Base-by-base conservation (phyloP, 2,888 invertebrate genomes). In the Heliconius charithonia region DNA sequence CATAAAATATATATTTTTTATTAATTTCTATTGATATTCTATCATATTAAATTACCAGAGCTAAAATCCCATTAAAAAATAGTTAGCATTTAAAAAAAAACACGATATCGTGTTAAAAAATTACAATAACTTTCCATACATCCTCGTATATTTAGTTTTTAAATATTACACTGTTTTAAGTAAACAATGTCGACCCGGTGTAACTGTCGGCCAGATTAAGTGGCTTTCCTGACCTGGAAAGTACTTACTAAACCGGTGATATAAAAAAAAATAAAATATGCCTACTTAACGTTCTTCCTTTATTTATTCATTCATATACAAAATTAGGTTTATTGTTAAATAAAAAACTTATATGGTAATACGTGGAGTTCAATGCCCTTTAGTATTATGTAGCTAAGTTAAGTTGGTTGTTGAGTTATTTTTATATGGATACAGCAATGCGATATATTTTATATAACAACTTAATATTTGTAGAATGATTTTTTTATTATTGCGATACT, bases 311-410 rank as follows among this genome's bases (percentile, higher is more conserved):
- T 81, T 81, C 77, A 77, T 80, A 80, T 79, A 79, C 74, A 71
- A 81, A 81, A 80, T 79, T 81, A 80, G 81, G 80, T 81, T 81
- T 81, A 80, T 80, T 81, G 80, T 81, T 80, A 75, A 77, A 77
- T 79, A 79, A 79, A 80, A 79, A 59, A 78, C 73, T 81, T 75
- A 32, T 78, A 78, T 73, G 83, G 78, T 70, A 75, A 80, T 77
- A 80, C 80, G 81, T 82, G 82, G 82, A 82, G 83, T 78, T 83
- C 82, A 81, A 80, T 70, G 82, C 19, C 77, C 82, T 81, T 32
- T 45, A 29, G 73, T 62, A 51, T 75, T 80, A 71, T 79, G 76
- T 76, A 70, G 77, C 80, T 69, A 79, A 80, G 77, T 81, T 71
- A 81, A 80, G 77, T 72, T 80, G 76, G 75, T 78, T 80, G 81